These are phyloP conservation scores for Sinelater perroti DNA, from an alignment of 2,888 invertebrate species.

Conservation along the genomic window DNA sequence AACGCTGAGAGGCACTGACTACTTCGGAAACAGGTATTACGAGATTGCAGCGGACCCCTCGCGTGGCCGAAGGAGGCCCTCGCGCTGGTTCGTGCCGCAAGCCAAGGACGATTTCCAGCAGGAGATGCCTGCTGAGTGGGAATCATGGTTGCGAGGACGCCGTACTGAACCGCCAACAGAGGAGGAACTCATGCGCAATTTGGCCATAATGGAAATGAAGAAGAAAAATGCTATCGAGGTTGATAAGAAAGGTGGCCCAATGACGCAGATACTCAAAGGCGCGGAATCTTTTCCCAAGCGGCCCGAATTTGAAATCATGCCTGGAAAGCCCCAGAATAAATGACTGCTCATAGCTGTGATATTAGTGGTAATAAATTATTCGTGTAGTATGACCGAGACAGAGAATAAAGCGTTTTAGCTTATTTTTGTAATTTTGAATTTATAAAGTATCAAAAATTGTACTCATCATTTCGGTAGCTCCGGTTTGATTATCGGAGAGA, in stretches of 20 bases:
- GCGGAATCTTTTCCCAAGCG: constrained; percentile 55
- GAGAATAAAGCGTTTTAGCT: too few species aligned
- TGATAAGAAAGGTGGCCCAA: constrained; percentile 66
- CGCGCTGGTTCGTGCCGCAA: constrained; percentile 78
- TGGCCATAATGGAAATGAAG: constrained; percentile 76
- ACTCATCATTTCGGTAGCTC: too few species aligned
- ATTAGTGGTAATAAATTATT: constrained; percentile 6
- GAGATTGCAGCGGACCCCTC: constrained; percentile 77
- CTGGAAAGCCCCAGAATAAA: constrained; percentile 53
- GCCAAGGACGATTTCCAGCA: constrained; percentile 72
- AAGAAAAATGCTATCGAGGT: constrained; percentile 78
- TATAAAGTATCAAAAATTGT: too few species aligned
- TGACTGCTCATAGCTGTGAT: not conserved
- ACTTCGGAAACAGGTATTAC: constrained; percentile 83
- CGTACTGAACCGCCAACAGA: constrained; percentile 72
- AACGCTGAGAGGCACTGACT: constrained; percentile 74
- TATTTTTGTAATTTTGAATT: too few species aligned
- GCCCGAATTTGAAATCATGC: constrained; percentile 66
- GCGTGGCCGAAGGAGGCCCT: constrained; percentile 70
- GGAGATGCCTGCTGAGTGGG: constrained; percentile 87
- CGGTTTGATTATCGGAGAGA: too few species aligned
- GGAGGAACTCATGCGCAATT: constrained; percentile 76
- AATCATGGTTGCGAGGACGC: constrained; percentile 79
- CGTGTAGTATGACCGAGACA: not conserved
- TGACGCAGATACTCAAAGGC: constrained; percentile 62